These are phyloP conservation scores for Acholoe squamosa DNA, from an alignment of 2,888 invertebrate species.

Conservation along the genomic window DNA sequence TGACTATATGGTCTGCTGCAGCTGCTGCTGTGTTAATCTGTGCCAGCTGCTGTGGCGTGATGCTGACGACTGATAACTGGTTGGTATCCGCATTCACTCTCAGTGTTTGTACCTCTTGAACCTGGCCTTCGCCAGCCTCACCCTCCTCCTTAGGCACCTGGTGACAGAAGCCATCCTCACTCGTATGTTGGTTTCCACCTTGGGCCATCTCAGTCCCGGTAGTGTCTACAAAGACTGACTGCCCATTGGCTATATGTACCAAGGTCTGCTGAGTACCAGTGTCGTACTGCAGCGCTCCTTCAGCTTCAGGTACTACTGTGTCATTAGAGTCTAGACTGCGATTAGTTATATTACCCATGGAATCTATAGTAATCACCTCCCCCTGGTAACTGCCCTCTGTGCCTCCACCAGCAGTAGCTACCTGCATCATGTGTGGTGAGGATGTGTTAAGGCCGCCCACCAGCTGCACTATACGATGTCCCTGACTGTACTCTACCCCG, in stretches of 20 bases:
- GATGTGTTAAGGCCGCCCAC: background rate
- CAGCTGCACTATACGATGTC: conserved; percentile 29
- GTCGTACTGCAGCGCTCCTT: background rate
- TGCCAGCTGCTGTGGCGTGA: background rate
- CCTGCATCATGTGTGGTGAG: too few relatives aligned
- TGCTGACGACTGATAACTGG: background rate
- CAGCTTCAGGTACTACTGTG: background rate
- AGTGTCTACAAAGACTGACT: background rate
- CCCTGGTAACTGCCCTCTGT: background rate
- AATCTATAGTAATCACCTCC: conserved; percentile 23
- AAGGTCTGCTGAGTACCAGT: background rate
- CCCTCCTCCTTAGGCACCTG: background rate
- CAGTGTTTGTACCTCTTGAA: background rate
- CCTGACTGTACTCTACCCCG: background rate
- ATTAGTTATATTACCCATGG: background rate
- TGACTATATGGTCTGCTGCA: too few relatives aligned
- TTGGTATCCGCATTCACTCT: background rate
- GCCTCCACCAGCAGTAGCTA: background rate
- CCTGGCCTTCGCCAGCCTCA: background rate
- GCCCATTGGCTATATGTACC: background rate
- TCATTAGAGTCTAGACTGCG: background rate
- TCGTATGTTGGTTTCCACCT: background rate
- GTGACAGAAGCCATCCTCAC: background rate
- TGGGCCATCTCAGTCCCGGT: background rate
- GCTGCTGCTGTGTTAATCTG: background rate